Conservation (phyloP, 2,797 vertebrate genomes). For the Squalus acanthias region DNA sequence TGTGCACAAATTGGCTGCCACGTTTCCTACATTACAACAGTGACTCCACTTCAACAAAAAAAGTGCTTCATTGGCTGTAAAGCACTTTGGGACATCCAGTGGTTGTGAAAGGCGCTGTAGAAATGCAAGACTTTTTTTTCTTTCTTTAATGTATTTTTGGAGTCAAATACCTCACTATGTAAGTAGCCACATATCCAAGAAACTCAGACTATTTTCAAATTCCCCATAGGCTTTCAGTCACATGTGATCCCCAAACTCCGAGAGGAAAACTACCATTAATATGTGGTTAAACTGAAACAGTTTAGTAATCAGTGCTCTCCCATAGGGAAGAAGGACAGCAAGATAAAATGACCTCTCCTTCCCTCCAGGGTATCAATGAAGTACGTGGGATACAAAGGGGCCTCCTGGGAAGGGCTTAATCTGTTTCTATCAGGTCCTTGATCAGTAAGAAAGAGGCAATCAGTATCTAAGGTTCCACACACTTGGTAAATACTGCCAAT, state of each 20-base stretch:
- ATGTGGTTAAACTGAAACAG: background rate
- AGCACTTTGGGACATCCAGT: too few species aligned
- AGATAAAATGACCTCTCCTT: background rate
- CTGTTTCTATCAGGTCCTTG: conserved; percentile 19
- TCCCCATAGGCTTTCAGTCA: background rate
- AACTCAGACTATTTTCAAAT: background rate
- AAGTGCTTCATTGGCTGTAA: too few species aligned
- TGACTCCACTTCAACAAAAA: too few species aligned
- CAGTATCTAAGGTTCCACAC: background rate
- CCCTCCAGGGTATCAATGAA: conserved; percentile 1
- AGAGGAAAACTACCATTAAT: background rate
- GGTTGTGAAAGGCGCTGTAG: too few species aligned
- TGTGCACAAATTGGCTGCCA: too few species aligned
- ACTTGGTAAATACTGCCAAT: background rate
- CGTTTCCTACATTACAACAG: too few species aligned
- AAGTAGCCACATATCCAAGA: background rate
- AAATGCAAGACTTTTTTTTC: too few species aligned
- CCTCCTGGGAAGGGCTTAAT: conserved; percentile 12
- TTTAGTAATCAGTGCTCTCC: background rate
- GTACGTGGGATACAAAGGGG: conserved; percentile 6
- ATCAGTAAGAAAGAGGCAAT: conserved; percentile 27
- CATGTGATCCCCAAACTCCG: background rate
- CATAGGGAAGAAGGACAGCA: background rate
- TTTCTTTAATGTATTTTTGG: background rate
- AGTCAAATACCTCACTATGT: background rate